phyloP scores from a whole-genome alignment of 1,140 invertebrate genomes.

The Drosophila athabasca region DNA sequence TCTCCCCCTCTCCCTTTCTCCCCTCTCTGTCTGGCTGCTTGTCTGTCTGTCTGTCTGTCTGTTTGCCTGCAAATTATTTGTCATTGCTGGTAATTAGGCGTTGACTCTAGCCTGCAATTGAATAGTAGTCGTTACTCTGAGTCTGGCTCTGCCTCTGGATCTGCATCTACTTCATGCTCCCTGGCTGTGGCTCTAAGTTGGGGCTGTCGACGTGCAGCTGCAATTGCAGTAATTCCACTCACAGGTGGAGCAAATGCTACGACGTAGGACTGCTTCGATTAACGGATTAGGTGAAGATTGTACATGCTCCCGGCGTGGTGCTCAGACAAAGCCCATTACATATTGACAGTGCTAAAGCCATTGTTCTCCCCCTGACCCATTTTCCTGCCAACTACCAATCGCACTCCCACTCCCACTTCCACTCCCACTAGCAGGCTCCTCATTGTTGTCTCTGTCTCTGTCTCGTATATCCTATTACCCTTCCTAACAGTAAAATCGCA shows the following conservation, averaged over 20 bases:
- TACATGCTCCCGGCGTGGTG: constrained; percentile 27
- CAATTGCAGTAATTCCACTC: constrained; percentile 57
- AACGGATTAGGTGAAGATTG: constrained; percentile 49
- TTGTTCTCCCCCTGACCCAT: constrained; percentile 43
- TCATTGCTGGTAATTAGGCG: constrained; percentile 57
- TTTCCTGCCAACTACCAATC: background rate
- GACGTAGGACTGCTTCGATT: constrained; percentile 21
- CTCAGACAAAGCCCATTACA: constrained; percentile 41
- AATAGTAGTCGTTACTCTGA: constrained; percentile 27
- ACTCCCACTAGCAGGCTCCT: too few relatives aligned
- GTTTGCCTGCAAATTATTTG: constrained; percentile 47
- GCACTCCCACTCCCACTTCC: background rate
- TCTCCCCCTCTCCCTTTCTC: background rate
- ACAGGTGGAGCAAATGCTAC: constrained; percentile 54
- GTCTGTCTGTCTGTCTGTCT: too few relatives aligned
- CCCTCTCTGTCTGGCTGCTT: background rate
- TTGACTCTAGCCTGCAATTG: constrained; percentile 23
- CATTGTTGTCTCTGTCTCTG: background rate
- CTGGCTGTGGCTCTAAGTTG: too few relatives aligned
- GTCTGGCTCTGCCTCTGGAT: background rate
- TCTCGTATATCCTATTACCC: constrained; percentile 19
- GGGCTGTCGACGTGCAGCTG: constrained; percentile 15
- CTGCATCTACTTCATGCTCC: too few relatives aligned
- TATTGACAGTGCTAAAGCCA: constrained; percentile 37
- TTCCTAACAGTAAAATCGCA: constrained; percentile 53